Percentiles rank a stretch among this genome's conserved stretches.
Conservation (phyloP, 2,888 invertebrate genomes). For the Hemithea aestivaria region DNA sequence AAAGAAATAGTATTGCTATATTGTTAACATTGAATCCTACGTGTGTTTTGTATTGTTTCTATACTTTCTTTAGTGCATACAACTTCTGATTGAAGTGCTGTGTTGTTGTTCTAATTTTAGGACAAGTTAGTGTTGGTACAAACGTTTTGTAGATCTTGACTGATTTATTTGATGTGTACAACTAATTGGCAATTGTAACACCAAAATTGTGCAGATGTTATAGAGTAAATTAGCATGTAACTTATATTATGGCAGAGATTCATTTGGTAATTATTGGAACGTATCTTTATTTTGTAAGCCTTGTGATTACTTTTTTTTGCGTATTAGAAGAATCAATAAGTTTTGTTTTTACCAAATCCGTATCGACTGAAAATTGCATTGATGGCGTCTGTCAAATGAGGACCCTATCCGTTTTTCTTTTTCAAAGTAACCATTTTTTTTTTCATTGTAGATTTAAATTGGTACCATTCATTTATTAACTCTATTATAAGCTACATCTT, state of each 20-base stretch:
- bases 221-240: slow-evolving; percentile 14
- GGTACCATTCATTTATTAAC: too few species aligned
- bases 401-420: too few species aligned
- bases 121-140: slow-evolving; percentile 13
- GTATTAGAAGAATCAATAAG: slow-evolving; percentile 10
- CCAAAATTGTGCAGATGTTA: slow-evolving; percentile 23
- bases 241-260: too few species aligned
- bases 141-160: slow-evolving; percentile 17
- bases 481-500: too few species aligned
- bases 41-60: slow-evolving; percentile 37
- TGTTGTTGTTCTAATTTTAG: slow-evolving; percentile 35
- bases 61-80: slow-evolving; percentile 32
- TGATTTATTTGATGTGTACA: slow-evolving; percentile 19
- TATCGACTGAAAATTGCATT: too few species aligned
- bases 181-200: slow-evolving; percentile 21
- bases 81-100: slow-evolving; percentile 56
- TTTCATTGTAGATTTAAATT: too few species aligned
- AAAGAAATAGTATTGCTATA: slow-evolving; percentile 40
- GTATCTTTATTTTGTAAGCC: slow-evolving; percentile 31
- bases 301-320: slow-evolving; percentile 18
- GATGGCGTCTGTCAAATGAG: too few species aligned
- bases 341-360: too few species aligned
- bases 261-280: slow-evolving; percentile 12
- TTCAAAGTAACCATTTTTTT: too few species aligned
- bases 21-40: slow-evolving; percentile 46